phyloP scores from a whole-genome alignment of 2,888 invertebrate species.

The Sialis fuliginosa region DNA sequence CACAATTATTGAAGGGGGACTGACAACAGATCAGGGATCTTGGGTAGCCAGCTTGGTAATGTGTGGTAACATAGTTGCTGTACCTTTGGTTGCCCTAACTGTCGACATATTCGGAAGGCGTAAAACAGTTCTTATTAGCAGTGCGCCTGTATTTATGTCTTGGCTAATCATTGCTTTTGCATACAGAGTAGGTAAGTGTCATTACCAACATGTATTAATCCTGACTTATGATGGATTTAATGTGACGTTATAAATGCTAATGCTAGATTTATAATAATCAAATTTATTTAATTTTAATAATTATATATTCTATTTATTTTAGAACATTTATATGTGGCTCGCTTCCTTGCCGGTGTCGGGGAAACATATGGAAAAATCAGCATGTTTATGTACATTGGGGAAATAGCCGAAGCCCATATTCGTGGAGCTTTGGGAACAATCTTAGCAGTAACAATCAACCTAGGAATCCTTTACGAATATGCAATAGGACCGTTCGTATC shows the following conservation, averaged over 20 bases:
- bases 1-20: neutral
- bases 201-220: too few relatives aligned
- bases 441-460: slow-evolving; percentile 3
- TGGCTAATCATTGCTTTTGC: slow-evolving; percentile 3
- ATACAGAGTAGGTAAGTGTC: neutral
- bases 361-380: slow-evolving; percentile 5
- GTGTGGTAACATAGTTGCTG: slow-evolving; percentile 3
- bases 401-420: slow-evolving; percentile 4
- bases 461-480: slow-evolving; percentile 5
- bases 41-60: slow-evolving; percentile 5
- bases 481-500: slow-evolving; percentile 2
- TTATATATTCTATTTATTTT: slow-evolving; percentile 2
- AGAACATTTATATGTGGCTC: slow-evolving; percentile 3
- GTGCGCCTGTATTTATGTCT: slow-evolving; percentile 2
- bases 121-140: slow-evolving; percentile 1
- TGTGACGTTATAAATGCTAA: too few relatives aligned
- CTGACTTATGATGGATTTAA: too few relatives aligned
- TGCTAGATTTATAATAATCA: too few relatives aligned
- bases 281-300: too few relatives aligned
- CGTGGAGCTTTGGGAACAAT: slow-evolving; percentile 4
- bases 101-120: slow-evolving; percentile 4
- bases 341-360: slow-evolving; percentile 3
- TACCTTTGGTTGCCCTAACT: neutral
- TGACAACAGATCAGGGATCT: slow-evolving; percentile 1
- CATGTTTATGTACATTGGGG: slow-evolving; percentile 5